These are phyloP conservation scores for Acropora tenuis DNA, from an alignment of 64 coral and sea anemone species.

Conservation along the genomic window DNA sequence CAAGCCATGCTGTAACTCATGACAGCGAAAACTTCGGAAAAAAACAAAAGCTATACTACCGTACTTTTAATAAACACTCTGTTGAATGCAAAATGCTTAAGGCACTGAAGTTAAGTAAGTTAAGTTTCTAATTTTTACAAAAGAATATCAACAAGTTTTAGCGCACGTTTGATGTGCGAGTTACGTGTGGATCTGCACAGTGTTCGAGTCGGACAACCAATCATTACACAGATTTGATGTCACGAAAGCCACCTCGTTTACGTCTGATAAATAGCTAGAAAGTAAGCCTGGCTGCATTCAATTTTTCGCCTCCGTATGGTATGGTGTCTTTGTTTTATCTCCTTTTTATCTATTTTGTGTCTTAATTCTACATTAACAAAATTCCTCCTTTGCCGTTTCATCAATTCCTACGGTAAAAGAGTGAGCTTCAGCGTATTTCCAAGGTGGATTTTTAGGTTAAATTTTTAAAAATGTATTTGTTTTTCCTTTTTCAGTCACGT, in stretches of 20 bases:
- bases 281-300: no score
- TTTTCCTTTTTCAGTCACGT: neutral
- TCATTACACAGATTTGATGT: neutral
- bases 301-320: no score
- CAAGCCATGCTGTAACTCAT: neutral
- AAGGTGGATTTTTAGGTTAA: no score
- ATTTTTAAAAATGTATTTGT: no score
- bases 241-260: neutral
- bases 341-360: no score
- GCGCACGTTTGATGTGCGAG: neutral
- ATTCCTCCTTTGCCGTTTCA: no score
- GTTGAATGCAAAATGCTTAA: neutral
- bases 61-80: neutral
- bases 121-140: neutral
- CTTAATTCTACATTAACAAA: no score
- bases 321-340: no score
- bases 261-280: neutral
- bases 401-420: no score
- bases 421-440: no score
- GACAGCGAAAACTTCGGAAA: neutral
- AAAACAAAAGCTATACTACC: neutral
- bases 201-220: neutral
- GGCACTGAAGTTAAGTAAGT: neutral
- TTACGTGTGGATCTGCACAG: neutral
- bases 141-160: neutral